Conservation (phyloP, 2,888 invertebrate species). For the Nipponacmea schrenckii region DNA sequence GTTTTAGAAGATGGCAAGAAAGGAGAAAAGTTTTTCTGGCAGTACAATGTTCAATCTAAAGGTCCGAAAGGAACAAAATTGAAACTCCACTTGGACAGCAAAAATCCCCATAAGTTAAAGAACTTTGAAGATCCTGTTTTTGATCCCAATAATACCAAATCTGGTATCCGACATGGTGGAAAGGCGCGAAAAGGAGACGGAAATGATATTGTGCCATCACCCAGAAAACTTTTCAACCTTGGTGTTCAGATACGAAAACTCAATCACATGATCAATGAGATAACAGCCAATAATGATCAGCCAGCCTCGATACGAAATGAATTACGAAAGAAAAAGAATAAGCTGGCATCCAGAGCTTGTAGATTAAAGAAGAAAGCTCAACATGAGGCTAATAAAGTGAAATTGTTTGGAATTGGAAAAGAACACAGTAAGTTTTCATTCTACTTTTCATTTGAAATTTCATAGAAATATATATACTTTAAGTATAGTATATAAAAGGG, state of each 20-base stretch:
- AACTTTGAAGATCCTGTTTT: slow-evolving; percentile 95
- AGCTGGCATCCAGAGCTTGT: slow-evolving; percentile 94
- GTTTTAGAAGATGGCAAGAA: slow-evolving; percentile 28
- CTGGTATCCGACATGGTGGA: slow-evolving; percentile 57
- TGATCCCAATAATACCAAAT: slow-evolving; percentile 74
- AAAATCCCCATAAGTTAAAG: slow-evolving; percentile 91
- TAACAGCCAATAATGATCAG: slow-evolving; percentile 74
- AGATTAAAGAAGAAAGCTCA: slow-evolving; percentile 98
- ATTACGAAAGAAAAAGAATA: slow-evolving; percentile 91
- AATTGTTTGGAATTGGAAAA: slow-evolving; percentile 89
- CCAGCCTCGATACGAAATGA: slow-evolving; percentile 54
- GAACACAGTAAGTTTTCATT: slow-evolving; percentile 85
- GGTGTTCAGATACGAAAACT: slow-evolving; percentile 92
- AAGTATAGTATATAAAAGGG: too few species aligned
- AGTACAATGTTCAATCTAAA: slow-evolving; percentile 97
- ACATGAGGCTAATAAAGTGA: slow-evolving; percentile 98
- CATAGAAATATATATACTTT: neutral
- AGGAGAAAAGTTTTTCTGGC: slow-evolving; percentile 84
- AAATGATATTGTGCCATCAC: slow-evolving; percentile 95
- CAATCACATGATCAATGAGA: slow-evolving; percentile 90
- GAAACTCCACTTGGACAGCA: slow-evolving; percentile 73
- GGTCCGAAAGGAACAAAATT: slow-evolving; percentile 92
- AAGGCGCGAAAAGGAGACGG: slow-evolving; percentile 96
- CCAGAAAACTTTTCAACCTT: slow-evolving; percentile 87
- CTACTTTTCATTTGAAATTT: neutral